Conservation (phyloP, 2,113 vertebrate genomes). For the Pterocles orientalis region DNA sequence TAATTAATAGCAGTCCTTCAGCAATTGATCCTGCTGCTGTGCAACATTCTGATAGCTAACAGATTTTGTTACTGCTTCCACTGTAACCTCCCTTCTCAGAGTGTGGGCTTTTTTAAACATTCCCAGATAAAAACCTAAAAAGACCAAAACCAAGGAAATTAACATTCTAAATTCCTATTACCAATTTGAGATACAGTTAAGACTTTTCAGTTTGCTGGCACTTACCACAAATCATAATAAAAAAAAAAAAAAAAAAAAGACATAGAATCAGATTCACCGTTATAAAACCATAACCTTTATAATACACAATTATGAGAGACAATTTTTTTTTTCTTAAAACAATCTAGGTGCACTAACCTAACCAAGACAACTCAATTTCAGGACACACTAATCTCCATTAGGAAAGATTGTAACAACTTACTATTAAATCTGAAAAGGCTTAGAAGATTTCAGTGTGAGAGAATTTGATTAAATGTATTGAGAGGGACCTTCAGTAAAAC, state of each 20-base stretch:
- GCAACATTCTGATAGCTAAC: not conserved
- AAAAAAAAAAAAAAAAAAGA: not conserved
- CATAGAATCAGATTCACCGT: not conserved
- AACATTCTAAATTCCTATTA: not conserved
- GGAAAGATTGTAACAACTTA: not conserved
- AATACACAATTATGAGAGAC: not conserved
- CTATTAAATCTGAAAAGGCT: not conserved
- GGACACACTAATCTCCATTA: not conserved
- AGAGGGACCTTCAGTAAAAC: not conserved
- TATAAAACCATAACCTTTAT: not conserved
- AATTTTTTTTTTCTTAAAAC: not conserved
- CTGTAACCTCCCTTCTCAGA: not conserved
- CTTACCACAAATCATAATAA: not conserved
- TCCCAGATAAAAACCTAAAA: not conserved
- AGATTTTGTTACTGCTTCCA: not conserved
- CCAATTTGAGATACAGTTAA: not conserved
- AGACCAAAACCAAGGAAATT: not conserved
- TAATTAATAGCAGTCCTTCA: not conserved
- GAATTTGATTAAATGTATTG: not conserved
- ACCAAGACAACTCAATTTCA: not conserved
- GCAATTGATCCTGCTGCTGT: not conserved
- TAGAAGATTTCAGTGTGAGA: not conserved
- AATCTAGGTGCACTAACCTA: not conserved
- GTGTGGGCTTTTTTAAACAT: accelerated
- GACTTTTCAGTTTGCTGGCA: not conserved